phyloP scores from a whole-genome alignment of 2,888 invertebrate species.

The Sesia bembeciformis region DNA sequence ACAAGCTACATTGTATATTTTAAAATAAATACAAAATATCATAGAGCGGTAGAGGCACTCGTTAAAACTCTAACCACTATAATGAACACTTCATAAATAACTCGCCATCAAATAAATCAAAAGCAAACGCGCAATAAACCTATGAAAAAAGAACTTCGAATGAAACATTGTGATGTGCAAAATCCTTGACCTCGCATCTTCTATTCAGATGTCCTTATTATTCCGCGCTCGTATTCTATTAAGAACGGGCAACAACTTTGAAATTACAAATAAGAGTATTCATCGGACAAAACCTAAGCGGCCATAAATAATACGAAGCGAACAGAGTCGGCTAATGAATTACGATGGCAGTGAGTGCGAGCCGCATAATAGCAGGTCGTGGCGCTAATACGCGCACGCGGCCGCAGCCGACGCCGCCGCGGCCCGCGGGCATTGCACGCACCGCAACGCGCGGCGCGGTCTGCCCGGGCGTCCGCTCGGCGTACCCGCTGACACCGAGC shows the following conservation, averaged over 20 bases:
- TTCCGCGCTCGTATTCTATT: constrained; percentile 36
- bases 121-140: constrained; percentile 21
- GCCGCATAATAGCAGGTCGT: constrained; percentile 43
- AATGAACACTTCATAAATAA: constrained; percentile 21
- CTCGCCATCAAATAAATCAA: constrained; percentile 32
- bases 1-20: background rate
- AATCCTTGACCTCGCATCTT: constrained; percentile 48
- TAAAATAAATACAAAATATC: no score
- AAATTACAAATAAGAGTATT: constrained; percentile 38
- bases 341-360: constrained; percentile 45
- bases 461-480: constrained; percentile 7
- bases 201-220: constrained; percentile 57
- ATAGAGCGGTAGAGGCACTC: background rate
- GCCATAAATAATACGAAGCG: constrained; percentile 58
- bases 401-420: constrained; percentile 15
- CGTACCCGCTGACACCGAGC: constrained; percentile 8
- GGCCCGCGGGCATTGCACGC: constrained; percentile 29
- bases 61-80: constrained; percentile 16
- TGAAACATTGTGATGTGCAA: constrained; percentile 34
- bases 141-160: constrained; percentile 25
- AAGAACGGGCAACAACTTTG: constrained; percentile 37
- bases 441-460: constrained; percentile 4
- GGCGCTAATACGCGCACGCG: constrained; percentile 10
- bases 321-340: constrained; percentile 63
- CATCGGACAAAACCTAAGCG: constrained; percentile 46